Evolutionary conservation across 2,113 vertebrate genomes (phyloP), one percentile per base, ranked within the genome.

Genomic region (Dendrocopos noguchii): DNA sequence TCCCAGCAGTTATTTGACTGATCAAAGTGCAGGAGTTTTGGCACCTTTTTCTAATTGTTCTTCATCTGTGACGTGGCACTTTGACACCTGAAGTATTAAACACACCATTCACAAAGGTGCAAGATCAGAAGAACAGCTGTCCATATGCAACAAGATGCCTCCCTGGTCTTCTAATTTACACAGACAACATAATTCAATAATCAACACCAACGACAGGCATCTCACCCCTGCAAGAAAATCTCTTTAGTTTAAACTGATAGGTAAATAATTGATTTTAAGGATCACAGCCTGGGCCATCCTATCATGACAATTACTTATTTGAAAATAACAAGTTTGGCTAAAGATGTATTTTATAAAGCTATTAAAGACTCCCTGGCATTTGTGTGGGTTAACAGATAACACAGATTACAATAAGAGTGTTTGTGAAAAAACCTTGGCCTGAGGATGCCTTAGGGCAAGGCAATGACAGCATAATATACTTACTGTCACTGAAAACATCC

Each of bases 381-480:
- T 78, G 13, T 63, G 53, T 44, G 84, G 57, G 65, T 68, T 84
- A 88, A 85, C 22, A 64, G 60, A 77, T 80, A 60, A 77, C 87
- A 79, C 0, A 27, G 20, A 93, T 70, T 85, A 57, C 21, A 75
- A 25, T 28, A 83, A 71, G 12, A 67, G 5, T 61, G 47, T 60
- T 84, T 50, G 78, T 52, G 12, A 52, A 52, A 78, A 94, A 88
- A 82, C 15, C 5, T 16, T 71, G 57, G 60, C 65, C 81, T 50
- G 73, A 91, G 65, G 50, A 65, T 33, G 52, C 59, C 77, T 79
- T 71, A 53, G 60, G 72, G 65, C 89, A 96, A 87, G 76, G 34
- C 89, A 87, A 47, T 72, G 89, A 90, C 88, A 95, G 95, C 50
- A n/a, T 60, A 94, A 95, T 78, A 81, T 47, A 83, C 66, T 92